Percentiles rank a stretch among this genome's conserved stretches.
These are phyloP conservation scores for Zhengitettix transpicula DNA, from an alignment of 2,888 invertebrate species.

Conservation along the genomic window DNA sequence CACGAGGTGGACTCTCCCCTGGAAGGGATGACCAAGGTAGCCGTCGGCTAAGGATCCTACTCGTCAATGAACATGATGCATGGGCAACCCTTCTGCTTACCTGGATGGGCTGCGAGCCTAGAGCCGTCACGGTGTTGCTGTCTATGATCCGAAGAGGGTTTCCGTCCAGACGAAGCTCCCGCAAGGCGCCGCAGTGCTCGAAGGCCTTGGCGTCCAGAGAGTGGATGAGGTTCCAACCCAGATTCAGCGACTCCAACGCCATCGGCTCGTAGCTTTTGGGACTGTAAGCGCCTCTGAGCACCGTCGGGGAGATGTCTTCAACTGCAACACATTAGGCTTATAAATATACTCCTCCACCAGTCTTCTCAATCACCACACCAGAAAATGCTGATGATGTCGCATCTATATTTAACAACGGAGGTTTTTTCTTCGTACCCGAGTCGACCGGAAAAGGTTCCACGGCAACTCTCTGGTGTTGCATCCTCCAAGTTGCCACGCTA, in stretches of 20 bases:
- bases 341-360: too few species aligned
- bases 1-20: too few species aligned
- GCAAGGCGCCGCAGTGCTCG: slow-evolving; percentile 49
- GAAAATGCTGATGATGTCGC: too few species aligned
- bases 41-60: too few species aligned
- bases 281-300: background rate
- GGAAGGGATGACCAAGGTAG: too few species aligned
- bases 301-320: background rate
- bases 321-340: background rate
- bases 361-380: too few species aligned
- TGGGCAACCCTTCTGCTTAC: background rate
- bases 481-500: too few species aligned
- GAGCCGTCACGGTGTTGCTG: background rate
- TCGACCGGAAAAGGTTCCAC: too few species aligned
- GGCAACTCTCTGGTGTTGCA: too few species aligned
- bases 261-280: background rate
- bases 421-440: too few species aligned
- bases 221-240: slow-evolving; percentile 58
- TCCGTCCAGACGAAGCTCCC: slow-evolving; percentile 54
- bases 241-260: slow-evolving; percentile 32
- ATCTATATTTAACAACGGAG: too few species aligned
- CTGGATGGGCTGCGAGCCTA: background rate
- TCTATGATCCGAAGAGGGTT: slow-evolving; percentile 40
- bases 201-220: slow-evolving; percentile 55
- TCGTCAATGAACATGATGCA: too few species aligned